phyloP scores from a whole-genome alignment of 2,888 invertebrate genomes.

The Parnassius mnemosyne region DNA sequence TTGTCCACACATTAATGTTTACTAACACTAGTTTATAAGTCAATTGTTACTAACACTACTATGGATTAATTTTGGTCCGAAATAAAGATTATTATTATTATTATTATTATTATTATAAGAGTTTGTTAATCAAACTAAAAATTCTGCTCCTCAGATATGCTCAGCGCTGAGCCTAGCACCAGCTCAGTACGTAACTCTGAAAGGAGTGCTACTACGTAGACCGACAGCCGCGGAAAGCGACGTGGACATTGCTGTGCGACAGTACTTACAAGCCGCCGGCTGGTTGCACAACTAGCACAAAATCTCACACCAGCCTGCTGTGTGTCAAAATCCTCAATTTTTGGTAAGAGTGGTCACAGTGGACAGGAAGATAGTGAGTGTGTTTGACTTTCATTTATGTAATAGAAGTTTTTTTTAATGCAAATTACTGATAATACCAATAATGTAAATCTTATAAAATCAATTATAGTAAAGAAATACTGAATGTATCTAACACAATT shows the following conservation, averaged over 20 bases:
- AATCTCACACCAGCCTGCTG: neutral
- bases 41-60: no score
- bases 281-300: slow-evolving; percentile 61
- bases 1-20: no score
- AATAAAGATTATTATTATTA: no score
- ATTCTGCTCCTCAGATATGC: slow-evolving; percentile 81
- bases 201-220: slow-evolving; percentile 90
- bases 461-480: no score
- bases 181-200: slow-evolving; percentile 93
- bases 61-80: no score
- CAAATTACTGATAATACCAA: no score
- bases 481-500: neutral
- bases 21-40: no score
- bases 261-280: slow-evolving; percentile 67
- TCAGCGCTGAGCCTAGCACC: slow-evolving; percentile 89
- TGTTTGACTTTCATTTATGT: no score
- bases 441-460: no score
- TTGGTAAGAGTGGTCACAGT: neutral
- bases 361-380: neutral
- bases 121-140: no score
- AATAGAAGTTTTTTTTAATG: no score
- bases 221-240: slow-evolving; percentile 59
- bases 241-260: slow-evolving; percentile 56
- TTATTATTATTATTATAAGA: no score
- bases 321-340: neutral